Evolutionary conservation across 2,113 vertebrate genomes (phyloP).

Genomic region (Cyanocitta stelleri): DNA sequence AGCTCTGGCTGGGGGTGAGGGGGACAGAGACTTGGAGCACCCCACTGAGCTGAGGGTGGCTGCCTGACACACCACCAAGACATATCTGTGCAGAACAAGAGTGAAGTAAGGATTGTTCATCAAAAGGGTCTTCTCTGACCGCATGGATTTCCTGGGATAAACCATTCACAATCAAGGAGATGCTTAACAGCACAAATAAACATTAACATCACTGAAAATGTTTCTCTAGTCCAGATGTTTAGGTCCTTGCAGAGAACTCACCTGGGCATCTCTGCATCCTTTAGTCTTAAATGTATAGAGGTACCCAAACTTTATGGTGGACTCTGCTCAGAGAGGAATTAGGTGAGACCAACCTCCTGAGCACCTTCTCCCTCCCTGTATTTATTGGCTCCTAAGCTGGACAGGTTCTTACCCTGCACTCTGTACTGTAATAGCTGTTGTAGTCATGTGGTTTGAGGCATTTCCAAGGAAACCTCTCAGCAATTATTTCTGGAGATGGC

Average conservation of each 20-base stretch:
- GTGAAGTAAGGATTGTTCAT: neutral
- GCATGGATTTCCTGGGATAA: neutral
- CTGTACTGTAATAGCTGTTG: neutral
- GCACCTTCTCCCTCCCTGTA: neutral
- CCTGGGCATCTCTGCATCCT: neutral
- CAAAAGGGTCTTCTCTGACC: neutral
- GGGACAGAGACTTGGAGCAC: neutral
- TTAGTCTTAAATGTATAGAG: neutral
- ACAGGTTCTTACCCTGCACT: neutral
- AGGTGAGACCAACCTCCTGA: fast-evolving
- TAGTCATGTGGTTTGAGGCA: slow-evolving; percentile 39
- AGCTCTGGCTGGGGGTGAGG: fast-evolving
- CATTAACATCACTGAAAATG: neutral
- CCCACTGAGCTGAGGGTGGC: neutral
- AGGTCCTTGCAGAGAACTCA: neutral
- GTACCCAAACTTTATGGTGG: neutral
- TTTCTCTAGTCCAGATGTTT: neutral
- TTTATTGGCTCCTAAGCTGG: neutral
- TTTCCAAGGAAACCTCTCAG: slow-evolving; percentile 64
- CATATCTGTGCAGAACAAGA: neutral
- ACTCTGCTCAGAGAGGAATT: neutral
- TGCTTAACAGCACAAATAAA: neutral
- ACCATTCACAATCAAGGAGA: neutral
- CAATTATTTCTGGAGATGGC: slow-evolving; percentile 55
- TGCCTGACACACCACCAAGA: neutral